These are phyloP conservation scores for Channa argus DNA, from an alignment of 2,113 vertebrate genomes.

Conservation along the genomic window DNA sequence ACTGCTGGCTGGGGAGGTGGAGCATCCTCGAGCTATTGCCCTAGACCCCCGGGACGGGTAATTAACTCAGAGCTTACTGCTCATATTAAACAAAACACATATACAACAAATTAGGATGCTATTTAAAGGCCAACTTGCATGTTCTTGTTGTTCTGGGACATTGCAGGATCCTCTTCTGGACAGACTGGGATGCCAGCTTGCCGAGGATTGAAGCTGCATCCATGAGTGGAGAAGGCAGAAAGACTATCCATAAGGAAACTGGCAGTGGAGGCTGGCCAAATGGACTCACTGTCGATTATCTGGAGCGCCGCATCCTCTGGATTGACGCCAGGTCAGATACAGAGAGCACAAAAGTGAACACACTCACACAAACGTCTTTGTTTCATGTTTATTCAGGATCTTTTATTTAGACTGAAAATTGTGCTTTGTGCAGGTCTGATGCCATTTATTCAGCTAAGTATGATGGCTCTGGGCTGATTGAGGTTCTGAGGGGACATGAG, in stretches of 20 bases:
- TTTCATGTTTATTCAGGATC: not conserved
- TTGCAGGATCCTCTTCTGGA: constrained; percentile 95
- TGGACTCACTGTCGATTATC: constrained; percentile 95
- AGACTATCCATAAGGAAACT: constrained; percentile 95
- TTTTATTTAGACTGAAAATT: not conserved
- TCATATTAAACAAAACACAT: not conserved
- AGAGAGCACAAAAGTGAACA: constrained; percentile 2
- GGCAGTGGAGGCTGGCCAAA: constrained; percentile 98
- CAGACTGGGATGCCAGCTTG: constrained; percentile 96
- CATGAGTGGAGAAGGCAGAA: constrained; percentile 94
- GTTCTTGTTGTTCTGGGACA: not conserved
- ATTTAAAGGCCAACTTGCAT: not conserved
- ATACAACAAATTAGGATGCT: not conserved
- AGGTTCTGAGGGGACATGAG: constrained; percentile 95
- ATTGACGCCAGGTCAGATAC: constrained; percentile 91
- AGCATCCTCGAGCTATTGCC: constrained; percentile 95
- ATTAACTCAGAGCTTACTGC: constrained; percentile 4
- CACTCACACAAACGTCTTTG: not conserved
- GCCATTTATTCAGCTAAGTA: constrained; percentile 97
- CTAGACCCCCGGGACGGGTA: constrained; percentile 96
- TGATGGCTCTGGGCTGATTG: constrained; percentile 95
- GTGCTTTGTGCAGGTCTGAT: constrained; percentile 86
- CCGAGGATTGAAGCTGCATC: constrained; percentile 97
- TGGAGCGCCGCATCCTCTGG: constrained; percentile 97
- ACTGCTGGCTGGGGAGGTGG: constrained; percentile 94